Evolutionary conservation across 2,113 vertebrate species (phyloP).

Genomic region (Xenus cinereus): DNA sequence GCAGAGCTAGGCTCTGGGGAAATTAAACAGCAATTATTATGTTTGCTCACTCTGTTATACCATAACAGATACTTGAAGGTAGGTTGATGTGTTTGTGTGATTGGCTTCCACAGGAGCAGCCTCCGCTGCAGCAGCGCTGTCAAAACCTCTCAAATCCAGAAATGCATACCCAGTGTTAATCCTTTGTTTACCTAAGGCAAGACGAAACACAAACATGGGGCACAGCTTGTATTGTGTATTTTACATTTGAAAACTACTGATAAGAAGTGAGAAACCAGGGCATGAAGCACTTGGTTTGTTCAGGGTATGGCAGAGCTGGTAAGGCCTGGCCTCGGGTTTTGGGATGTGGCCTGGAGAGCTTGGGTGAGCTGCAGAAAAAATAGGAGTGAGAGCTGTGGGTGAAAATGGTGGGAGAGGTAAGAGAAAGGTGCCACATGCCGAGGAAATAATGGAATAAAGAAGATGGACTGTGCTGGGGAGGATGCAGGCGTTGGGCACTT

Average conservation of each 20-base stretch:
- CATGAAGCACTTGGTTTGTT: background rate
- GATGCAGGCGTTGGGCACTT: fast-evolving
- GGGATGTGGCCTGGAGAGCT: background rate
- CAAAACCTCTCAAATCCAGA: background rate
- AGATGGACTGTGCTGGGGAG: background rate
- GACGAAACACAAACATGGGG: background rate
- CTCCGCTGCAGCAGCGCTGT: background rate
- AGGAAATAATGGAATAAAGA: background rate
- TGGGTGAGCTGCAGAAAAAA: background rate
- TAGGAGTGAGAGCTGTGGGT: background rate
- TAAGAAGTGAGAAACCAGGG: background rate
- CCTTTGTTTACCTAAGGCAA: conserved; percentile 49
- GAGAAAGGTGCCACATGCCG: background rate
- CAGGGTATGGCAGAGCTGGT: background rate
- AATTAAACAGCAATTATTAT: conserved; percentile 45
- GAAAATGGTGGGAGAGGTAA: background rate
- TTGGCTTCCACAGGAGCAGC: background rate
- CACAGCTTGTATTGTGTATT: background rate
- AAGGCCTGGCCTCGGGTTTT: background rate
- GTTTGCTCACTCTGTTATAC: conserved; percentile 17
- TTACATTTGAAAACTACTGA: background rate
- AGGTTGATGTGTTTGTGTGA: background rate
- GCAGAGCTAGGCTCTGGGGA: background rate
- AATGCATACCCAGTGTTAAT: background rate
- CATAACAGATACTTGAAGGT: conserved; percentile 5